phyloP scores from a whole-genome alignment of 2,113 vertebrate species.

The Solea solea region DNA sequence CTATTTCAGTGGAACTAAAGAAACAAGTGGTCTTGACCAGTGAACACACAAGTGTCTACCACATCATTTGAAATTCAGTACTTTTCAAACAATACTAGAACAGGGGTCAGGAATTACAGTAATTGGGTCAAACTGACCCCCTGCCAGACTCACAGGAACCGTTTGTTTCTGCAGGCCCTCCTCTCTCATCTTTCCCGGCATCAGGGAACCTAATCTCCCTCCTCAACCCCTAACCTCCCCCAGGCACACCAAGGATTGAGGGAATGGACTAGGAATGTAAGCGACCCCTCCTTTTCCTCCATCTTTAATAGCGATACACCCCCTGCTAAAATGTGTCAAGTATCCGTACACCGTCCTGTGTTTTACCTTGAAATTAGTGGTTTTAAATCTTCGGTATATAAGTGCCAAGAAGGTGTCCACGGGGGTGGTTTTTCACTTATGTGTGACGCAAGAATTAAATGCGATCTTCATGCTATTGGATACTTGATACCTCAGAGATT shows the following conservation, averaged over 20 bases:
- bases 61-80: too few species aligned
- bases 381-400: slow-evolving; percentile 12
- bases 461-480: slow-evolving; percentile 14
- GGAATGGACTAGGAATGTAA: slow-evolving; percentile 72
- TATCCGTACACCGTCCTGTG: slow-evolving; percentile 6
- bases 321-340: slow-evolving; percentile 8
- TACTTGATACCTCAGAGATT: slow-evolving; percentile 5
- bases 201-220: slow-evolving; percentile 74
- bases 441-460: not conserved
- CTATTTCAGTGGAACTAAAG: too few species aligned
- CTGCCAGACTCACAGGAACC: slow-evolving; percentile 32
- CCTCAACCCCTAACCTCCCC: slow-evolving; percentile 64
- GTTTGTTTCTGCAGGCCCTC: slow-evolving; percentile 39
- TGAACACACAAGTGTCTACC: too few species aligned
- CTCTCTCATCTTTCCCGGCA: slow-evolving; percentile 70
- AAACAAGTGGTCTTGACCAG: too few species aligned
- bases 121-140: slow-evolving; percentile 34
- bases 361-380: slow-evolving; percentile 20
- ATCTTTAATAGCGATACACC: slow-evolving; percentile 21
- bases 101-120: slow-evolving; percentile 19
- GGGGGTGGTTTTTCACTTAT: slow-evolving; percentile 8
- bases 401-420: slow-evolving; percentile 17
- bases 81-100: not conserved
- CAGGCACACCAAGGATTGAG: slow-evolving; percentile 61
- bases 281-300: slow-evolving; percentile 37